Percentiles rank a stretch among this genome's conserved stretches.
Evolutionary conservation across 2,888 invertebrate species (phyloP).

Genomic region (Noctua fimbriata): DNA sequence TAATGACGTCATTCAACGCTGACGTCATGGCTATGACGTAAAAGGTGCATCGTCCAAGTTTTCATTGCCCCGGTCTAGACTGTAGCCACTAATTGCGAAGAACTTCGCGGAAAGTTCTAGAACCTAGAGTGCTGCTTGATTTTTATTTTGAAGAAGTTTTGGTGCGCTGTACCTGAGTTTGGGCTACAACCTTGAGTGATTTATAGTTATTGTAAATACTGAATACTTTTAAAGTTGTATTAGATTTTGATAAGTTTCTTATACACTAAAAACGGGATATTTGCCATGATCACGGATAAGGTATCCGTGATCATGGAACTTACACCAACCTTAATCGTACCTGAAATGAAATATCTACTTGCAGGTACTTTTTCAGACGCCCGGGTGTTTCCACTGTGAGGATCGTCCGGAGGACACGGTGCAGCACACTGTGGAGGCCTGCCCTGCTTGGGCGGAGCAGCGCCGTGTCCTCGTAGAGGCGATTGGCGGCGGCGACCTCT

Average conservation of each 20-base stretch:
- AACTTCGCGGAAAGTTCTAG: conserved; percentile 30
- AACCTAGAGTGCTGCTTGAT: conserved; percentile 23
- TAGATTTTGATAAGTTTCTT: too few species aligned
- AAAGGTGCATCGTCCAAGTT: conserved; percentile 50
- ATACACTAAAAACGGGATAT: too few species aligned
- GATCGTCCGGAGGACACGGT: too few species aligned
- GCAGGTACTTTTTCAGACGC: too few species aligned
- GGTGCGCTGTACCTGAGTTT: not conserved
- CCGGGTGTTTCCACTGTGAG: too few species aligned
- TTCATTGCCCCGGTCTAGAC: conserved; percentile 41
- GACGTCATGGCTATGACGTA: conserved; percentile 26
- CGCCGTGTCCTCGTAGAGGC: too few species aligned
- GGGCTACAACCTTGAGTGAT: not conserved
- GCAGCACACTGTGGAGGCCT: too few species aligned
- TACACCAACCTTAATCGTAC: too few species aligned
- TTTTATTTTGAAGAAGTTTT: conserved; percentile 24
- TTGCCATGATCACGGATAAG: too few species aligned
- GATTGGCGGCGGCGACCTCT: too few species aligned
- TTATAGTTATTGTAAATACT: not conserved
- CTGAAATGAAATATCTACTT: too few species aligned
- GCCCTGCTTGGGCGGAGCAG: too few species aligned
- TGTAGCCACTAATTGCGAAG: conserved; percentile 53
- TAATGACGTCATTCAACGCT: conserved; percentile 56
- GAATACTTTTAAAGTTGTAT: not conserved
- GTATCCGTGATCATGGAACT: not conserved